A percentile compares a stretch with the other conserved stretches of the same genome.
phyloP scores from a whole-genome alignment of 2,113 vertebrate species.

The Malurus cyaneus region DNA sequence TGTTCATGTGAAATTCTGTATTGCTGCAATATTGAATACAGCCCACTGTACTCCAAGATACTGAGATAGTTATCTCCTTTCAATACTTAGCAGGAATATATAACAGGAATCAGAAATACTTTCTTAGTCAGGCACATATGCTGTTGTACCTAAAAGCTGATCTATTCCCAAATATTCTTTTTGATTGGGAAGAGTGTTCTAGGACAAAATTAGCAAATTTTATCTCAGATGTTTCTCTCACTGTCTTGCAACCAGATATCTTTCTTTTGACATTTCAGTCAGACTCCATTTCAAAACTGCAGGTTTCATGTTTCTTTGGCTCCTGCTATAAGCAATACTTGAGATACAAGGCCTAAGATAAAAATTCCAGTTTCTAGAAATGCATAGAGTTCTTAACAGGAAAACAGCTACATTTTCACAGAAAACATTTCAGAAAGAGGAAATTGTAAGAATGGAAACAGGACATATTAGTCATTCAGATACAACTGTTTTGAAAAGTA shows the following conservation, averaged over 20 bases:
- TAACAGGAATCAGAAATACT: neutral
- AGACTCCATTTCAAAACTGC: neutral
- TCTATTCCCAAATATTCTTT: neutral
- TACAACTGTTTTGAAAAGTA: neutral
- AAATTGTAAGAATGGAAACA: neutral
- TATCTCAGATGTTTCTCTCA: neutral
- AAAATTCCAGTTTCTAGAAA: neutral
- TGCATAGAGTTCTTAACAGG: neutral
- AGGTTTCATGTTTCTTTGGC: neutral
- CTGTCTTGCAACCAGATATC: neutral
- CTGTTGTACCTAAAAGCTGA: neutral
- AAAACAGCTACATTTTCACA: neutral
- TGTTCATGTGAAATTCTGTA: neutral
- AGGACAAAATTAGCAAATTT: constrained; percentile 16
- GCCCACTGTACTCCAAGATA: neutral
- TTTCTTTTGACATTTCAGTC: constrained; percentile 11
- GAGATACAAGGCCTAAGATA: neutral
- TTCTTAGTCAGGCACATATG: neutral
- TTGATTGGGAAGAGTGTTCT: neutral
- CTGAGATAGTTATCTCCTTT: neutral
- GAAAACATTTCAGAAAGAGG: neutral
- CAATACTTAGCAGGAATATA: neutral
- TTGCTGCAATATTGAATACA: neutral
- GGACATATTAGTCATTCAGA: neutral
- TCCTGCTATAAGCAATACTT: neutral